A percentile compares a stretch with the other conserved stretches of the same genome.
phyloP scores from a whole-genome alignment of 2,113 vertebrate species.

The Corythornis madagascariensis region DNA sequence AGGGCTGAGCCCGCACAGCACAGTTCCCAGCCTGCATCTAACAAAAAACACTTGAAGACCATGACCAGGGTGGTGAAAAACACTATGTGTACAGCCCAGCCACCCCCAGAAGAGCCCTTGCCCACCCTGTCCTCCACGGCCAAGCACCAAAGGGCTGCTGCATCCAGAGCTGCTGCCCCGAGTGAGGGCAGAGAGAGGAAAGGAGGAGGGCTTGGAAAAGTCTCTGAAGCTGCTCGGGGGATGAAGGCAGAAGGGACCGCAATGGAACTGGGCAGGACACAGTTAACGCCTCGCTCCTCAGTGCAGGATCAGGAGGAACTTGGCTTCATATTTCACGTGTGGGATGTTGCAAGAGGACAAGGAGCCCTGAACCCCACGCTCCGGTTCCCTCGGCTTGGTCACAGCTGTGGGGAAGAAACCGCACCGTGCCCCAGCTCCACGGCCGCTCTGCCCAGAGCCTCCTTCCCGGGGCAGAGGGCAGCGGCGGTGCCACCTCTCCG shows the following conservation, averaged over 20 bases:
- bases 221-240: background rate
- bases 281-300: slow-evolving; percentile 15
- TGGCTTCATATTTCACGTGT: slow-evolving; percentile 44
- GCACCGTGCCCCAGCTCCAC: background rate
- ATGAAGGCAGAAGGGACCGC: background rate
- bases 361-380: slow-evolving; percentile 28
- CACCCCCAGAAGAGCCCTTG: background rate
- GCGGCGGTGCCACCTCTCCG: background rate
- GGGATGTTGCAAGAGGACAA: slow-evolving; percentile 49
- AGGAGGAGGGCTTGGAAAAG: background rate
- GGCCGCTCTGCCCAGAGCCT: background rate
- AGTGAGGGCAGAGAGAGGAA: background rate
- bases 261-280: background rate
- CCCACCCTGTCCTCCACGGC: background rate
- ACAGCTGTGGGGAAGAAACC: background rate
- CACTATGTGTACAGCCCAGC: rapidly evolving
- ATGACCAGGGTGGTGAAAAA: background rate
- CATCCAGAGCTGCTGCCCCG: background rate
- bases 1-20: background rate
- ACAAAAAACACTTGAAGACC: background rate
- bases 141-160: background rate
- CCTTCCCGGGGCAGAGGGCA: background rate
- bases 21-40: background rate
- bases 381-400: background rate
- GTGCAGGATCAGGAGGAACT: slow-evolving; percentile 48